Base-by-base conservation (phyloP, 2,113 vertebrate genomes). In the Catharus fuscescens region DNA sequence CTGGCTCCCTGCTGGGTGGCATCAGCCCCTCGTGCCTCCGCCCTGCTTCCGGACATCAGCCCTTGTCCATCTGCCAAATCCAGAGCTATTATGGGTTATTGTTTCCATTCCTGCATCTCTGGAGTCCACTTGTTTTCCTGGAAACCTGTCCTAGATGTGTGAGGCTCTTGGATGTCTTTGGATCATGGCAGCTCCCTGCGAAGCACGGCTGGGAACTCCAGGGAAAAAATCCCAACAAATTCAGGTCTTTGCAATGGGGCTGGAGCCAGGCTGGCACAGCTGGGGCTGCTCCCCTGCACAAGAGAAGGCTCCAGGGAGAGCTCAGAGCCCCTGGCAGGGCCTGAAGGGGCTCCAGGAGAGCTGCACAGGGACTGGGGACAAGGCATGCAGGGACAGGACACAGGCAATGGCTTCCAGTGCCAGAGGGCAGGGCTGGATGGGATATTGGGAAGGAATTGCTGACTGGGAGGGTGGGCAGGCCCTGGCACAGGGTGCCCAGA, bases 231-330 rank as follows among this genome's bases (percentile, higher is more conserved):
- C 20, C 24, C 56, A 24, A 5, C 6, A 47, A 38, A 34, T 5
- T 1, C 1, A 3, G 19, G 36, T 1, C 5, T n/a, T 24, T 38
- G 28, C 13, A 6, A 5, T 0, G 31, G 53, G 29, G 17, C 47
- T 34, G 61, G 54, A 53, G 24, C 10, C 53, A 53, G 45, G 10
- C 45, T 65, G 76, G 57, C 5, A 34, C 2, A 64, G 31, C 74
- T 88, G 66, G 14, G 56, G 47, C 1, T 15, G n/a, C 0, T 61
- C 40, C 3, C 0, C 40, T 70, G 74, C 29, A 79, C 47, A 13
- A 23, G 59, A 65, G 36, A 88, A 80, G 64, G 67, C 23, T 80
- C 44, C 86, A 73, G 44, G 60, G 42, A 38, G 38, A 38, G 38
- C 38, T 38, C 38, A 38, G 38, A 38, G 38, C 38, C 38, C 38